Evolutionary conservation across 2,113 vertebrate genomes (phyloP).

Genomic region (Myotis yumanensis): DNA sequence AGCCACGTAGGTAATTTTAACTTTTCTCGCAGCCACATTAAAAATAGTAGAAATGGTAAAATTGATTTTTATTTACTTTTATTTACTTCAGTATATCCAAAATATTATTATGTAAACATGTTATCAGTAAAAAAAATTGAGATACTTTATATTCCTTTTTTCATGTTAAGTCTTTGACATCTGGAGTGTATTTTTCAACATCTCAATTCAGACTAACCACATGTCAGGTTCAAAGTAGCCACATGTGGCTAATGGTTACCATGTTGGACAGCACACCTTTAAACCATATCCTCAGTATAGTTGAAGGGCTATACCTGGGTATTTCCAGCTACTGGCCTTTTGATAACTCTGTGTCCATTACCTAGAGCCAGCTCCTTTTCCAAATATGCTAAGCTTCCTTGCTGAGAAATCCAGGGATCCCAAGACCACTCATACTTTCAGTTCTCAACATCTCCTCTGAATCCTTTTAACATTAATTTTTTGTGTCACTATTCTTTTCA

Average conservation of each 20-base stretch:
- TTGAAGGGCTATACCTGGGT: not conserved
- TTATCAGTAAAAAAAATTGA: not conserved
- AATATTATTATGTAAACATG: constrained; percentile 27
- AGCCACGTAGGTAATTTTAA: constrained; percentile 21
- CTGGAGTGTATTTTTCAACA: constrained; percentile 12
- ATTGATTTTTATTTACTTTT: constrained; percentile 46
- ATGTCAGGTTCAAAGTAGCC: not conserved
- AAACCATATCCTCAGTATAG: not conserved
- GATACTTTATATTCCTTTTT: not conserved
- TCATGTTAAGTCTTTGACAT: constrained; percentile 35
- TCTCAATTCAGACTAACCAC: not conserved
- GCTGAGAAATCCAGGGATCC: not conserved
- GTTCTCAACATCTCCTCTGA: not conserved
- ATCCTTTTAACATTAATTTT: not conserved
- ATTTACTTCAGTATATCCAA: not conserved
- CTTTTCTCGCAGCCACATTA: constrained; percentile 36
- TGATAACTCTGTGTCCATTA: not conserved
- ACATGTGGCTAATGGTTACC: not conserved
- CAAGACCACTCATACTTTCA: not conserved
- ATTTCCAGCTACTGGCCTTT: not conserved
- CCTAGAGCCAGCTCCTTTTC: constrained; percentile 25
- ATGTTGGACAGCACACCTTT: not conserved
- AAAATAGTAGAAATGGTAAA: constrained; percentile 38
- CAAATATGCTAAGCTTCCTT: constrained; percentile 17
- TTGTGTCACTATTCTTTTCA: not conserved